These are phyloP conservation scores for Zootermopsis nevadensis DNA, from an alignment of 2,888 invertebrate species.

Conservation along the genomic window DNA sequence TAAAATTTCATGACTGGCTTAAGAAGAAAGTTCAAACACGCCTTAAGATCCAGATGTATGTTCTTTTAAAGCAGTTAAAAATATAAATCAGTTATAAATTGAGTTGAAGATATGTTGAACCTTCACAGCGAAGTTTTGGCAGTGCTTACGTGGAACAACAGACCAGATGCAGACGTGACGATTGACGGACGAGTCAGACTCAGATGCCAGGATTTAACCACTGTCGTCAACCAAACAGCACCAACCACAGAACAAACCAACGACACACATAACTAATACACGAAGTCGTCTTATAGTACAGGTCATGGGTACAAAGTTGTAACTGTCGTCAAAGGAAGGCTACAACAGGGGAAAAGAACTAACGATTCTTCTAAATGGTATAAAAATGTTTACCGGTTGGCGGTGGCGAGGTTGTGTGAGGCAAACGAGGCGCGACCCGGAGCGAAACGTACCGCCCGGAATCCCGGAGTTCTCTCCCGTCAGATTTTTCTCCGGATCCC, in stretches of 20 bases:
- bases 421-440: conserved; percentile 5
- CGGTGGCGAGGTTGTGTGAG: neutral
- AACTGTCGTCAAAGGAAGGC: too few relatives aligned
- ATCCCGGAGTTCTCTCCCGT: conserved; percentile 35
- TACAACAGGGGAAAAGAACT: neutral
- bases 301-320: neutral
- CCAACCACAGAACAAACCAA: neutral
- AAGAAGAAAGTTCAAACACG: neutral
- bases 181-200: neutral
- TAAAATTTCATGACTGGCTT: neutral
- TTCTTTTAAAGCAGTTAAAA: neutral
- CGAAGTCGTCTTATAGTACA: neutral
- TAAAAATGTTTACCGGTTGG: neutral
- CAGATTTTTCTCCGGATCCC: conserved; percentile 27
- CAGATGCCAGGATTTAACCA: too few relatives aligned
- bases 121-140: neutral
- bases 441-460: conserved; percentile 29
- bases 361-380: neutral
- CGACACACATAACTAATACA: neutral
- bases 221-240: neutral
- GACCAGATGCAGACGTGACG: neutral
- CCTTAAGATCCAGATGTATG: neutral
- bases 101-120: neutral
- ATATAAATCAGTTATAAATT: neutral
- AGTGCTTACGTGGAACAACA: neutral